Conservation (phyloP, 2,888 invertebrate genomes). For the Parasteatoda lunata region DNA sequence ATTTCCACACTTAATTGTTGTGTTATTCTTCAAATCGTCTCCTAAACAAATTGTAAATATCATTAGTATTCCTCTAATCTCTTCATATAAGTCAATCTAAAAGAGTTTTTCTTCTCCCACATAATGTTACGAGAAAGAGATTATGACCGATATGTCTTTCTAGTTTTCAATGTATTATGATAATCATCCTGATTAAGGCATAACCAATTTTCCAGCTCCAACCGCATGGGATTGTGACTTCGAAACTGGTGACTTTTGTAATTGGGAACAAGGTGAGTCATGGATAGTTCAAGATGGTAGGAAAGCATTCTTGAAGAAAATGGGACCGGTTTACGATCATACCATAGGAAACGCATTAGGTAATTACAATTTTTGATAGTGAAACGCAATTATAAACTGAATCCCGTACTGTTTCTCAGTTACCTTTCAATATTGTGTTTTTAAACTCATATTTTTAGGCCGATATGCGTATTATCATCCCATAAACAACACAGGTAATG, state of each 20-base stretch:
- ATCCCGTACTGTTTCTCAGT: not conserved
- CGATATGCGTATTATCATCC: slow-evolving; percentile 55
- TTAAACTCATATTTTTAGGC: slow-evolving; percentile 13
- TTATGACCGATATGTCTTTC: too few relatives aligned
- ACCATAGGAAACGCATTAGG: slow-evolving; percentile 47
- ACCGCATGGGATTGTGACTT: slow-evolving; percentile 62
- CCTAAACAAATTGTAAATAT: too few relatives aligned
- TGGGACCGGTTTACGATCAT: slow-evolving; percentile 59
- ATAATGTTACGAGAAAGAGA: too few relatives aligned
- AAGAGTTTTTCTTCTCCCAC: too few relatives aligned
- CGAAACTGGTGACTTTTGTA: slow-evolving; percentile 56
- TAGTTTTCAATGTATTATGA: not conserved
- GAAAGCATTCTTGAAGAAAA: slow-evolving; percentile 11
- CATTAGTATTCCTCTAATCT: too few relatives aligned
- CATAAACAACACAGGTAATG: not conserved
- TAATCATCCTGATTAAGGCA: not conserved
- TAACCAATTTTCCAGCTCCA: slow-evolving; percentile 31
- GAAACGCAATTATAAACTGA: not conserved
- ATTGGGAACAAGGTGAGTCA: slow-evolving; percentile 36
- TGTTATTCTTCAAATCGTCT: too few relatives aligned
- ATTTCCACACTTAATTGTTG: too few relatives aligned
- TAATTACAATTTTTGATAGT: not conserved
- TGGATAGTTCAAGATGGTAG: slow-evolving; percentile 60
- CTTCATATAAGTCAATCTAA: too few relatives aligned
- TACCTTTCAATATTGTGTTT: not conserved